phyloP scores from a whole-genome alignment of 2,888 invertebrate species.

The Oxystoma pomonae region DNA sequence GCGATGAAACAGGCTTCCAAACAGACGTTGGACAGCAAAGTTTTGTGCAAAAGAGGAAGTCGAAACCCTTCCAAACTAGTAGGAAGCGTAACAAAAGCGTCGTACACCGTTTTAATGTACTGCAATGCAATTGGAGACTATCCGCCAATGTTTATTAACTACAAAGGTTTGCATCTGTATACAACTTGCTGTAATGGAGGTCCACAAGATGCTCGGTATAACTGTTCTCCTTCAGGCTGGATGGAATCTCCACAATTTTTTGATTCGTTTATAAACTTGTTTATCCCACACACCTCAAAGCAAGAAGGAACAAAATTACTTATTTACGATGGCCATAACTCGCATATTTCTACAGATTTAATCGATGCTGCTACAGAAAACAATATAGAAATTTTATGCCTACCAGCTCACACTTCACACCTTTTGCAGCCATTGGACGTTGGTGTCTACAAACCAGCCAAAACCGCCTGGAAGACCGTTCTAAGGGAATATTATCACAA shows the following conservation, averaged over 20 bases:
- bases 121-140: no score
- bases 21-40: no score
- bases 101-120: no score
- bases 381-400: no score
- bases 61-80: no score
- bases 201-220: constrained; percentile 19
- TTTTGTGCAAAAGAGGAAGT: no score
- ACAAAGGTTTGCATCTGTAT: constrained; percentile 24
- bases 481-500: no score
- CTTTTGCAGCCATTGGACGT: constrained; percentile 24
- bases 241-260: constrained; percentile 22
- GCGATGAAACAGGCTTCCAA: no score
- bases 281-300: constrained; percentile 12
- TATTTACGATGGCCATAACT: constrained; percentile 25
- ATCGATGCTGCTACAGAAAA: no score
- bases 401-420: no score
- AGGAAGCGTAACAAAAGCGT: no score
- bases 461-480: constrained; percentile 6
- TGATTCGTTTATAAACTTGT: constrained; percentile 22
- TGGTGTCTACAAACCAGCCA: constrained; percentile 18
- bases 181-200: constrained; percentile 13
- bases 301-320: constrained; percentile 18
- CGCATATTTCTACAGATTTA: no score
- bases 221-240: constrained; percentile 26
- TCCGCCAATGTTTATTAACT: constrained; percentile 22